phyloP scores from a whole-genome alignment of 2,113 vertebrate genomes.

The Pavo muticus region DNA sequence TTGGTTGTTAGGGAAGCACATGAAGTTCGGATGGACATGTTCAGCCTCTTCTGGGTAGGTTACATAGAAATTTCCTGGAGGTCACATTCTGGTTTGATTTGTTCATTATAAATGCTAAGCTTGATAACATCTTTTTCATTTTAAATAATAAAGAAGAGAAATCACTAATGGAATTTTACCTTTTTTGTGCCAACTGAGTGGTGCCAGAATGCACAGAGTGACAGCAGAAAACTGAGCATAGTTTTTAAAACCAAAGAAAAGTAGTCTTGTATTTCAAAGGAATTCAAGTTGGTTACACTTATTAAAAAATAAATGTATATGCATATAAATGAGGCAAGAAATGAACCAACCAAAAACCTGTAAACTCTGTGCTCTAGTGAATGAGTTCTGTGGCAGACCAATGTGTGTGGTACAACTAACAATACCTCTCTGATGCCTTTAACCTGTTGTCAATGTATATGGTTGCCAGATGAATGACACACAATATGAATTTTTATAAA shows the following conservation, averaged over 20 bases:
- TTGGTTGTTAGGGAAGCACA: neutral
- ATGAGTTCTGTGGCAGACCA: neutral
- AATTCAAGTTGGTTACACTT: neutral
- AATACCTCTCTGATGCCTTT: neutral
- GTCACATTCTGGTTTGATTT: neutral
- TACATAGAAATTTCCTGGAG: neutral
- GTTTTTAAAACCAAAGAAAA: neutral
- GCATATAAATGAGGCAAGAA: neutral
- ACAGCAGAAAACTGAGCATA: neutral
- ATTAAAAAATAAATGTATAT: neutral
- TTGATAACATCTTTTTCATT: neutral
- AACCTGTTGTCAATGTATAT: neutral
- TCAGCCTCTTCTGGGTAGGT: neutral
- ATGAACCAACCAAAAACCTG: neutral
- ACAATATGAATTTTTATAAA: neutral
- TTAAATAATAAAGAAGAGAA: neutral
- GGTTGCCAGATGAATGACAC: neutral
- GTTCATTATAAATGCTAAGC: neutral
- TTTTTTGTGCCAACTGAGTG: neutral
- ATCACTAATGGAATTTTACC: neutral
- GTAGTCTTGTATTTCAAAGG: neutral
- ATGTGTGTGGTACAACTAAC: neutral
- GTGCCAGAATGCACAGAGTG: neutral
- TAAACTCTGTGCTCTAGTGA: neutral
- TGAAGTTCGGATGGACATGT: neutral